A percentile compares a stretch with the other conserved stretches of the same genome.
Evolutionary conservation across 2,888 invertebrate genomes (phyloP).

Genomic region (Heliconius hortense): DNA sequence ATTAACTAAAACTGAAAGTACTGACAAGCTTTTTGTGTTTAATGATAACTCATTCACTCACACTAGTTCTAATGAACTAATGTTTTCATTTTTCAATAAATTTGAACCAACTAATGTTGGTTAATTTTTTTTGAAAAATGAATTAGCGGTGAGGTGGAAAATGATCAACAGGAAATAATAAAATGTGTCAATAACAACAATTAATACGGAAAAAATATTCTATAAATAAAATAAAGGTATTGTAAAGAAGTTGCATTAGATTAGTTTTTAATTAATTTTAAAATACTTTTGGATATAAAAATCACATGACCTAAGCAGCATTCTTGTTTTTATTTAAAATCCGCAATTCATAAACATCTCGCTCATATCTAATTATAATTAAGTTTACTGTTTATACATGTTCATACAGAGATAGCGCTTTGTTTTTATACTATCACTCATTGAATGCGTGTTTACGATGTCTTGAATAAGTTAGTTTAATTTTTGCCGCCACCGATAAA

Average conservation of each 20-base stretch:
- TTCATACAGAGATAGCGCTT: constrained; percentile 41
- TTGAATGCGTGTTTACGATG: constrained; percentile 42
- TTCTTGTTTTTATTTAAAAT: constrained; percentile 20
- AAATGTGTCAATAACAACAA: not conserved
- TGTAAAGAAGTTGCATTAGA: not conserved
- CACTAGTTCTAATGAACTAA: no score
- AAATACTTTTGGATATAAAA: not conserved
- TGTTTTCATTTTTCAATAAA: no score
- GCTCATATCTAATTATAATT: constrained; percentile 16
- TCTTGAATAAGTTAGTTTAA: not conserved
- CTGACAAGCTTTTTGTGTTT: not conserved
- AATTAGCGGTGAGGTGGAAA: not conserved
- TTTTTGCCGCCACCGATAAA: not conserved
- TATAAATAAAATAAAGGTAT: not conserved
- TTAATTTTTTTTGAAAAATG: not conserved
- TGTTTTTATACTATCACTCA: constrained; percentile 45
- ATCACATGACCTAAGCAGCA: not conserved
- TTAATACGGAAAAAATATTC: not conserved
- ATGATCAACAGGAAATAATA: not conserved
- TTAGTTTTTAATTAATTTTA: not conserved
- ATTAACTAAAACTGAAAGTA: not conserved
- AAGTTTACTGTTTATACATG: constrained; percentile 27
- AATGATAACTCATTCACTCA: not conserved
- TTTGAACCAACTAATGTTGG: no score
- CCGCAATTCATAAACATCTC: constrained; percentile 14